Conservation (phyloP, 2,113 vertebrate genomes). For the Chlorodrepanis virens region DNA sequence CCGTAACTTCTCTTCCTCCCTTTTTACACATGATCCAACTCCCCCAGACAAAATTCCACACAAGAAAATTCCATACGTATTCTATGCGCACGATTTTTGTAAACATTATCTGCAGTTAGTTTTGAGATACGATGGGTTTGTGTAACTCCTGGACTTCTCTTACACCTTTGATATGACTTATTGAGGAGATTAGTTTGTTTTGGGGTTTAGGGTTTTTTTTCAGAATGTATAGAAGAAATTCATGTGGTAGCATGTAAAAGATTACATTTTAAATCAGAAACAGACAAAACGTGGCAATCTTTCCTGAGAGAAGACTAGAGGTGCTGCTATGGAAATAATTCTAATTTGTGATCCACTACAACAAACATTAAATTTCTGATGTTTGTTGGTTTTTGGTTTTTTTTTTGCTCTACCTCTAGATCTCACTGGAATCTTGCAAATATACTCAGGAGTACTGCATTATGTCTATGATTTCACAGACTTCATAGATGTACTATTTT, state of each 20-base stretch:
- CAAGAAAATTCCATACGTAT: neutral
- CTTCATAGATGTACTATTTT: neutral
- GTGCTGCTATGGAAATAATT: conserved; percentile 58
- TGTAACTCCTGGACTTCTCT: neutral
- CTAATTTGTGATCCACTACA: conserved; percentile 23
- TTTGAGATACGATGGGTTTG: neutral
- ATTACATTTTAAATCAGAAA: conserved; percentile 5
- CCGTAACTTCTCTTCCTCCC: neutral
- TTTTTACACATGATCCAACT: neutral
- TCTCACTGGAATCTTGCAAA: neutral
- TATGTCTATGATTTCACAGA: neutral
- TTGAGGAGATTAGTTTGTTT: neutral
- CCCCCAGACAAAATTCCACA: neutral
- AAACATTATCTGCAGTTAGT: neutral
- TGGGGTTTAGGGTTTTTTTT: neutral
- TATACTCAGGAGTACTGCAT: neutral
- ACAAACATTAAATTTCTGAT: conserved; percentile 10
- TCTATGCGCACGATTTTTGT: neutral
- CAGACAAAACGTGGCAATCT: neutral
- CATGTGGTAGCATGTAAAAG: neutral
- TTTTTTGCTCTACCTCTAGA: neutral
- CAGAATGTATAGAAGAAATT: neutral
- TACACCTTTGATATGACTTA: neutral
- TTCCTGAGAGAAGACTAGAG: neutral
- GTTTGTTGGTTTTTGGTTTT: too few relatives aligned